Percentiles rank a stretch among this genome's conserved stretches.
Evolutionary conservation across 2,888 invertebrate genomes (phyloP).

Genomic region (Hymenopus coronatus): DNA sequence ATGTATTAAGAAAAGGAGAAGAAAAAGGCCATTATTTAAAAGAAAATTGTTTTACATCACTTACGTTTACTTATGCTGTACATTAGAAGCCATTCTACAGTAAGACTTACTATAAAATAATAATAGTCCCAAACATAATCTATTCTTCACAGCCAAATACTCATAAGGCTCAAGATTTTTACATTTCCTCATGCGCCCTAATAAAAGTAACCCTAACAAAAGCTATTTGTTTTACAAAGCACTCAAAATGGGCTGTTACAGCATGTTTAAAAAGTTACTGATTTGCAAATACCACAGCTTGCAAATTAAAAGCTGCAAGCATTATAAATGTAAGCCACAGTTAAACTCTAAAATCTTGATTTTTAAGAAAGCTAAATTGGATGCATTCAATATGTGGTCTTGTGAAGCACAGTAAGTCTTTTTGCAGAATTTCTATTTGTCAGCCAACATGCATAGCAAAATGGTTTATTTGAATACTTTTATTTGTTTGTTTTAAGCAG

Average conservation of each 20-base stretch:
- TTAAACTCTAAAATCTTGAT: neutral
- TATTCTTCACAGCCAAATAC: neutral
- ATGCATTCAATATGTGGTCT: neutral
- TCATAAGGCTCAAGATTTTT: neutral
- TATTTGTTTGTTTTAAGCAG: neutral
- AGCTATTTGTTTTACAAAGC: neutral
- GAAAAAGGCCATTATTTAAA: neutral
- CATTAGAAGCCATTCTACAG: neutral
- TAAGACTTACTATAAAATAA: neutral
- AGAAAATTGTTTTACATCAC: neutral
- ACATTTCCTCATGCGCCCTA: neutral
- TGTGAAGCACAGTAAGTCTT: neutral
- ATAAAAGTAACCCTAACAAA: neutral
- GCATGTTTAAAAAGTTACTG: neutral
- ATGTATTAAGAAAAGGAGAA: neutral
- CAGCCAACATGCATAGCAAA: neutral
- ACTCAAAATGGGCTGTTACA: neutral
- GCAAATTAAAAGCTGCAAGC: neutral
- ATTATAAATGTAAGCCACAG: neutral
- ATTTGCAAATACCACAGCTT: neutral
- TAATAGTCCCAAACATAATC: neutral
- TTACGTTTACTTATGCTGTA: neutral
- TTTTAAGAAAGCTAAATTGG: neutral
- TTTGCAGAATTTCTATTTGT: neutral
- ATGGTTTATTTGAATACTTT: neutral